These are phyloP conservation scores for Bombus vancouverensis DNA, from an alignment of 1,140 invertebrate species.

Conservation along the genomic window DNA sequence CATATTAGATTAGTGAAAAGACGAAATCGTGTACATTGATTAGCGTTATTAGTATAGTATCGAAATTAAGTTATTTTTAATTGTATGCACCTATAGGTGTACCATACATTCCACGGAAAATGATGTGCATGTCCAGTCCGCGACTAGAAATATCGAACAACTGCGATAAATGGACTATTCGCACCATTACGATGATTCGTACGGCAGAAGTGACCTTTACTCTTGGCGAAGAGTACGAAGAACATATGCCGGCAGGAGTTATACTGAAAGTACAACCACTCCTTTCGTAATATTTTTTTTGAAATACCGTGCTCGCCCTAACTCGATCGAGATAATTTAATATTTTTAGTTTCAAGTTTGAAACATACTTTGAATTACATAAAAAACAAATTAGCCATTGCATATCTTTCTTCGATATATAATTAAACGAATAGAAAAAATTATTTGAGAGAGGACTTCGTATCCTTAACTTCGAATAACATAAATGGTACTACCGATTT, in stretches of 20 bases:
- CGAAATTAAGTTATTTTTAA: not conserved
- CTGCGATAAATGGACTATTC: conserved; percentile 84
- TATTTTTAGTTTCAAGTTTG: no score
- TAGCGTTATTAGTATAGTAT: not conserved
- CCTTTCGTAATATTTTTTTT: not conserved
- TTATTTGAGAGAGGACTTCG: not conserved
- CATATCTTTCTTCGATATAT: not conserved
- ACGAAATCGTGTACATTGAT: not conserved
- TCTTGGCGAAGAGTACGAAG: conserved; percentile 75
- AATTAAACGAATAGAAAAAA: not conserved
- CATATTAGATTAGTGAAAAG: no score
- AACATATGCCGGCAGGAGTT: conserved; percentile 76
- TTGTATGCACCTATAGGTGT: conserved; percentile 68
- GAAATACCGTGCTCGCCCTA: not conserved
- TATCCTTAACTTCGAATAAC: no score
- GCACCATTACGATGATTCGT: conserved; percentile 81
- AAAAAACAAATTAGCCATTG: not conserved
- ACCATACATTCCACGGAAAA: conserved; percentile 85
- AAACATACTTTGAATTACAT: not conserved
- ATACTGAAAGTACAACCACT: conserved; percentile 71
- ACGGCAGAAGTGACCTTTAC: conserved; percentile 73
- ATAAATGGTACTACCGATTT: no score
- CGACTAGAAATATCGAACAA: conserved; percentile 83
- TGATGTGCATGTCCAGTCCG: conserved; percentile 85
- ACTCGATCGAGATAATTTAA: not conserved